These are phyloP conservation scores for Acridotheres tristis DNA, from an alignment of 2,797 vertebrate genomes.

Conservation along the genomic window DNA sequence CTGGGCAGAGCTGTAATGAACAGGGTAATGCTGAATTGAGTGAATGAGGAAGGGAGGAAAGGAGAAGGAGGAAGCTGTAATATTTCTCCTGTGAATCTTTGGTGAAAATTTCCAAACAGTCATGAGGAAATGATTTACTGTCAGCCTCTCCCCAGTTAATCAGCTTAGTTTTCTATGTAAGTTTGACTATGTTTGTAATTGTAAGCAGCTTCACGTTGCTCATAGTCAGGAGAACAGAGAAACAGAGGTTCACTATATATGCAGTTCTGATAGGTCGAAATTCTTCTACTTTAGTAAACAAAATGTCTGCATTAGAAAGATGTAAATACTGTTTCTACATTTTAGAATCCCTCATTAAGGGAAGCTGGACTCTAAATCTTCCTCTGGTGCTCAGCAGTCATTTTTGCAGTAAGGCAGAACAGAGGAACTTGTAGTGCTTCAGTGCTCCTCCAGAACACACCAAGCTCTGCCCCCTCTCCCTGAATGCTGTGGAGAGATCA, in stretches of 20 bases:
- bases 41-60: background rate
- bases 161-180: background rate
- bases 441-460: rapidly evolving
- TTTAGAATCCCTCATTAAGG: background rate
- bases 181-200: background rate
- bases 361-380: background rate
- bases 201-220: rapidly evolving
- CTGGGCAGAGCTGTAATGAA: background rate
- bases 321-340: background rate
- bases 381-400: background rate
- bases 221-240: background rate
- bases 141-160: background rate
- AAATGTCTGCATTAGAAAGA: background rate
- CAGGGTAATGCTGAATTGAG: background rate
- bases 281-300: background rate
- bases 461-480: background rate
- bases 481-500: background rate
- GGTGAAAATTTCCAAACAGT: background rate
- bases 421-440: background rate
- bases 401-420: background rate
- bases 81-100: background rate
- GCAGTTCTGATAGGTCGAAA: background rate
- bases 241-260: background rate
- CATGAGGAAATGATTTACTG: background rate
- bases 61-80: background rate